Evolutionary conservation across 2,888 invertebrate species (phyloP).

Genomic region (Frankliniella intonsa): DNA sequence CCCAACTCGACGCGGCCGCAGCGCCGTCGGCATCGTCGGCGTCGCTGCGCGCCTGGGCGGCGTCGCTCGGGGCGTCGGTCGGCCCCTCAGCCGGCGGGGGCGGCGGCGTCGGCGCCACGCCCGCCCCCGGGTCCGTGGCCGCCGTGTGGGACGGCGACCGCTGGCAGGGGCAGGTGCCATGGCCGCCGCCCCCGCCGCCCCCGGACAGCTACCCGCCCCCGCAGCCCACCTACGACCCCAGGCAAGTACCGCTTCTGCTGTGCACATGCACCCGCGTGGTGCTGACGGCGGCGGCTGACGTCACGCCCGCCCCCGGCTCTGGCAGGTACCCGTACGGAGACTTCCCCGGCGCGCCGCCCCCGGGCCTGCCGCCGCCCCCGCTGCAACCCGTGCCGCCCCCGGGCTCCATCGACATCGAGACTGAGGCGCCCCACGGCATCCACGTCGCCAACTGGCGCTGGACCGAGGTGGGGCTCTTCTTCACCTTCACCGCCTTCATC

Average conservation of each 20-base stretch:
- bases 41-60: not conserved
- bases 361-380: not conserved
- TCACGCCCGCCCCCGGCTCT: not conserved
- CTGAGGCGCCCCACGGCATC: conserved; percentile 36
- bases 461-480: conserved; percentile 38
- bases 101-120: not conserved
- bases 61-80: not conserved
- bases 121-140: not conserved
- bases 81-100: not conserved
- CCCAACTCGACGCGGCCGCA: not conserved
- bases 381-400: not conserved
- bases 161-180: not conserved
- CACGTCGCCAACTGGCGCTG: conserved; percentile 38
- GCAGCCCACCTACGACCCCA: not conserved
- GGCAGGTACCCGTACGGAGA: not conserved
- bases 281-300: too few relatives aligned
- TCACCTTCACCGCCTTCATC: conserved; percentile 38
- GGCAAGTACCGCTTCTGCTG: not conserved
- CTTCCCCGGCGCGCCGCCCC: not conserved
- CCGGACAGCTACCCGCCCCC: not conserved
- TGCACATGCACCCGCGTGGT: not conserved
- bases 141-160: not conserved
- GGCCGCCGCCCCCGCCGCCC: not conserved
- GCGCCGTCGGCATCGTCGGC: not conserved
- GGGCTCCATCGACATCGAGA: conserved; percentile 4